phyloP scores from a whole-genome alignment of 2,888 invertebrate genomes.

The Anorthoa munda region DNA sequence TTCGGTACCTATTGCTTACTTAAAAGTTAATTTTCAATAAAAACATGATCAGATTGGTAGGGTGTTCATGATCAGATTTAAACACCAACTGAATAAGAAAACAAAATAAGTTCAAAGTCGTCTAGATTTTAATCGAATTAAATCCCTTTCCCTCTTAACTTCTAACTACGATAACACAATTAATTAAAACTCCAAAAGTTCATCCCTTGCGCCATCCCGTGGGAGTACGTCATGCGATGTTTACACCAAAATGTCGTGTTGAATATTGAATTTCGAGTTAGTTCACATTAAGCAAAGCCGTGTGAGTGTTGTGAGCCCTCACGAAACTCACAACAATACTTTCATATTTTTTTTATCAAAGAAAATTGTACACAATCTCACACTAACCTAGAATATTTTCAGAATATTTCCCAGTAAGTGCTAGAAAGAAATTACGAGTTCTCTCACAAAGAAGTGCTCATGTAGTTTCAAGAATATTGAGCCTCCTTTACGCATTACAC shows the following conservation, averaged over 20 bases:
- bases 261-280: slow-evolving; percentile 87
- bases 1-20: too few relatives aligned
- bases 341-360: slow-evolving; percentile 31
- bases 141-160: neutral
- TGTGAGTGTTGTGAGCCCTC: slow-evolving; percentile 52
- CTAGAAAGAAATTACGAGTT: slow-evolving; percentile 15
- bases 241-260: slow-evolving; percentile 87
- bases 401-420: slow-evolving; percentile 25
- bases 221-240: slow-evolving; percentile 82
- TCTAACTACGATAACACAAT: slow-evolving; percentile 49
- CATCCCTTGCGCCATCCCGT: slow-evolving; percentile 66
- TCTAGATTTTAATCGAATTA: neutral
- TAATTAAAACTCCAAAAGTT: slow-evolving; percentile 51
- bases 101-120: neutral
- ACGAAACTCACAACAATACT: slow-evolving; percentile 42
- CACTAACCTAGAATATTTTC: slow-evolving; percentile 23
- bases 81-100: too few relatives aligned
- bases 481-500: neutral
- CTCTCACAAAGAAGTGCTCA: neutral
- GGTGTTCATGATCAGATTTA: too few relatives aligned
- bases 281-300: slow-evolving; percentile 78
- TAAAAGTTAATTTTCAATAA: too few relatives aligned
- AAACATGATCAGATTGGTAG: too few relatives aligned
- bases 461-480: slow-evolving; percentile 5
- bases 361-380: slow-evolving; percentile 29